Evolutionary conservation across 30 jellyfish, hydroid and myxozoan species (phyloP).

Genomic region (Nemopilema nomurai): DNA sequence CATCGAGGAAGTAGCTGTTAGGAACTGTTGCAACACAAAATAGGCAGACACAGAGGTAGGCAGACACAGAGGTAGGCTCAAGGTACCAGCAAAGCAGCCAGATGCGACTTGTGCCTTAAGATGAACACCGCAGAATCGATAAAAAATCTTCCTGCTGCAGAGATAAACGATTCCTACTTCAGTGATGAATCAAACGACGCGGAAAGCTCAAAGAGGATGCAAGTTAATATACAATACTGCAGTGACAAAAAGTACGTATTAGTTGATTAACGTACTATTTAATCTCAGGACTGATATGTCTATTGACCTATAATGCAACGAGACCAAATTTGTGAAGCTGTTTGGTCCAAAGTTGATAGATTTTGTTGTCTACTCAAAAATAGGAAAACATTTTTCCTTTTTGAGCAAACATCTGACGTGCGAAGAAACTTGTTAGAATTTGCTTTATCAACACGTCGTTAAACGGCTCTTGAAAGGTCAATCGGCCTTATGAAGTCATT

Average conservation of each 20-base stretch:
- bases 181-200: slow-evolving; percentile 43
- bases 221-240: slow-evolving; percentile 22
- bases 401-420: no score
- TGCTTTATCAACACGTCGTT: neutral
- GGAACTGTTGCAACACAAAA: neutral
- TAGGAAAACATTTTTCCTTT: no score
- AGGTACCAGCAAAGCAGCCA: neutral
- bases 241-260: neutral
- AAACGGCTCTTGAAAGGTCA: neutral
- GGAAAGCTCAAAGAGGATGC: slow-evolving; percentile 21
- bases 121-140: slow-evolving; percentile 36
- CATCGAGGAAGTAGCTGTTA: neutral
- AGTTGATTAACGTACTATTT: neutral
- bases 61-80: neutral
- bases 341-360: no score
- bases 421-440: neutral
- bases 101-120: neutral
- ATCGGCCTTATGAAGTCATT: neutral
- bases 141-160: slow-evolving; percentile 41
- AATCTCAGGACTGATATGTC: no score
- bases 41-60: no score
- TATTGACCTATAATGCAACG: no score
- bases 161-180: slow-evolving; percentile 18
- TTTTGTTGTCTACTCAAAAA: no score
- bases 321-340: no score